Base-by-base conservation (phyloP, 2,797 vertebrate species). In the Sebastiscus albofasciatus region DNA sequence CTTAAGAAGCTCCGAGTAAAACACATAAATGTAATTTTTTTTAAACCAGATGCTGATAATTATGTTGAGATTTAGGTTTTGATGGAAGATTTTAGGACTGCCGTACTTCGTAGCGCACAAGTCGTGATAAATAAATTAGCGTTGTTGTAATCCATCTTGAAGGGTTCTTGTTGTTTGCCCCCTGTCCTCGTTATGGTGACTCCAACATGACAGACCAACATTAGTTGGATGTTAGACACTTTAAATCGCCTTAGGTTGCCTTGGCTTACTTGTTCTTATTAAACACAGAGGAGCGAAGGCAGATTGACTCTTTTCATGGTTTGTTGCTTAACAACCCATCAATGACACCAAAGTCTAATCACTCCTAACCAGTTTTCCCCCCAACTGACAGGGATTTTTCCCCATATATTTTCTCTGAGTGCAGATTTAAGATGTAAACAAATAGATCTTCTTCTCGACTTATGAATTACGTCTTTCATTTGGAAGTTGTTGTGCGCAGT, bases 351-450 rank as follows among this genome's bases (percentile, higher is more conserved):
- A 90, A 92, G 90, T 92, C 91, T 93, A 93, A 94, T 92, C 86
- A 81, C 86, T 86, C 87, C 78, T 83, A 79, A 87, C 77, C 75
- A 81, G 84, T 89, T 92, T 92, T 93, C 14, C 81, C 22, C 67
- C 55, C 79, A 81, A 87, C 86, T 88, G 90, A 87, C 67, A 61
- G 83, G 93, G 87, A 88, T 90, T 90, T 88, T 70, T 39, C 24
- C 67, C 27, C 56, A 60, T 77, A 75, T 81, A 81, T 86, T 87
- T 82, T 79, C 77, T 83, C 80, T 73, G 31, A 82, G 78, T 85
- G 79, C 87, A 91, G 92, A 93, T 94, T 94, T 95, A 92, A 93
- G 83, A 93, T 91, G 93, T 92, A 92, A 95, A 94, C 91, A 93
- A 94, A 91, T 75, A 81, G 78, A 93, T 95, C 88, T 91, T 90